phyloP scores from a whole-genome alignment of 2,797 vertebrate species.

The Nyctibius grandis region DNA sequence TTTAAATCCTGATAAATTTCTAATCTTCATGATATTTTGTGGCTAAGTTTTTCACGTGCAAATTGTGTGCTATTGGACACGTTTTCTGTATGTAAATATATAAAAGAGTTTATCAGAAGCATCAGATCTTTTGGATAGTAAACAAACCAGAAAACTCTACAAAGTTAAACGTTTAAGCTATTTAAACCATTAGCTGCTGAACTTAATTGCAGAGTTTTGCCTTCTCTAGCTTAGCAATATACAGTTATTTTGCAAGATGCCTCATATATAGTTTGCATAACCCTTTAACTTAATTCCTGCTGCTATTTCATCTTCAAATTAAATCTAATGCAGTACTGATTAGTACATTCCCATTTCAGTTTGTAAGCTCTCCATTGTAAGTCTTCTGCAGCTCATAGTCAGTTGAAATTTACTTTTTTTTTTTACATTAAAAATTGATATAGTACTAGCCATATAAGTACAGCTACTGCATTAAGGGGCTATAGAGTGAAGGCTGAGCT shows the following conservation, averaged over 20 bases:
- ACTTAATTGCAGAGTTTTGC: conserved; percentile 35
- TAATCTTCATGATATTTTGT: background rate
- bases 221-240: conserved; percentile 28
- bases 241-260: conserved; percentile 44
- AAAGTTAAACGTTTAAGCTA: background rate
- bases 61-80: background rate
- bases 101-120: background rate
- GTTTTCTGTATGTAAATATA: background rate
- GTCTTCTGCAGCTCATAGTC: conserved; percentile 37
- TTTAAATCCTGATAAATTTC: background rate
- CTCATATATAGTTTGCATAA: conserved; percentile 49
- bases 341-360: conserved; percentile 55
- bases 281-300: conserved; percentile 55
- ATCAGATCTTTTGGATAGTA: background rate
- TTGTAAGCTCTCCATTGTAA: conserved; percentile 53
- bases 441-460: background rate
- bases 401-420: background rate
- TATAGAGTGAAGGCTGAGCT: background rate
- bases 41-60: background rate
- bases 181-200: conserved; percentile 15
- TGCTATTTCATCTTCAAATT: conserved; percentile 62
- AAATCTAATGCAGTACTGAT: conserved; percentile 62
- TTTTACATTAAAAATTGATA: background rate
- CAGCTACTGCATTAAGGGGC: background rate
- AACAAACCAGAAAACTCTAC: background rate